A percentile compares a stretch with the other conserved stretches of the same genome.
phyloP scores from a whole-genome alignment of 1,140 invertebrate genomes.

The Muscidifurax raptorellus region DNA sequence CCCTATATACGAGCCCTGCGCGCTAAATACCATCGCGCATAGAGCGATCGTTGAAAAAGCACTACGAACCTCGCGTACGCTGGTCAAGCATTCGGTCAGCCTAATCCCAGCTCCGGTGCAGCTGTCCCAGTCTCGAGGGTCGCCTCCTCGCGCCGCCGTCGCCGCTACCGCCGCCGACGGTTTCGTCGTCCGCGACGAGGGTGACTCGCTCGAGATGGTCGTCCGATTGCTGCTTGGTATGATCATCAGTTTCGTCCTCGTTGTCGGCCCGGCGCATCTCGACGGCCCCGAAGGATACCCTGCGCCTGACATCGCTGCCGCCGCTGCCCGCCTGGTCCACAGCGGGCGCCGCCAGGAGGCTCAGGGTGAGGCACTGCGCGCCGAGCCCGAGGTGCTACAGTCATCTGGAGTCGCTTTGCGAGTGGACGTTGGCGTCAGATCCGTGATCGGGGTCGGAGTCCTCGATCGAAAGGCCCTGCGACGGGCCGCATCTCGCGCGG shows the following conservation, averaged over 20 bases:
- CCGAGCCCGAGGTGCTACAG: conserved; percentile 64
- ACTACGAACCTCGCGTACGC: background rate
- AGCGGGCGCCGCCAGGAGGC: background rate
- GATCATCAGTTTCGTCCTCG: background rate
- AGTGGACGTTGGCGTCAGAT: conserved; percentile 66
- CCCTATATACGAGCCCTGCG: background rate
- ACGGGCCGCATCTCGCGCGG: conserved; percentile 62
- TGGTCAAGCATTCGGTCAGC: background rate
- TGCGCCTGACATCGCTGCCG: background rate
- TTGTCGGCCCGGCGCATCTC: conserved; percentile 7
- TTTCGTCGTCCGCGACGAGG: background rate
- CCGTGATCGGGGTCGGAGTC: conserved; percentile 70
- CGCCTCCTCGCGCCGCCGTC: background rate
- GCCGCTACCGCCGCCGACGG: background rate
- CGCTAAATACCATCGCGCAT: too few species aligned
- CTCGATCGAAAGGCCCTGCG: conserved; percentile 70
- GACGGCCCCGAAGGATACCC: conserved; percentile 35
- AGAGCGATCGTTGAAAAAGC: background rate
- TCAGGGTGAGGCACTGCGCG: conserved; percentile 53
- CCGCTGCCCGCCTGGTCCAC: background rate
- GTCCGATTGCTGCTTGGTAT: background rate
- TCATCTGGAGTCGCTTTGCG: conserved; percentile 72
- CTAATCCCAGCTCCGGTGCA: background rate
- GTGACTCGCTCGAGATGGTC: background rate
- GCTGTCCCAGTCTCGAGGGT: background rate